Conservation (phyloP, 2,113 vertebrate genomes). For the Lepisosteus oculatus region DNA sequence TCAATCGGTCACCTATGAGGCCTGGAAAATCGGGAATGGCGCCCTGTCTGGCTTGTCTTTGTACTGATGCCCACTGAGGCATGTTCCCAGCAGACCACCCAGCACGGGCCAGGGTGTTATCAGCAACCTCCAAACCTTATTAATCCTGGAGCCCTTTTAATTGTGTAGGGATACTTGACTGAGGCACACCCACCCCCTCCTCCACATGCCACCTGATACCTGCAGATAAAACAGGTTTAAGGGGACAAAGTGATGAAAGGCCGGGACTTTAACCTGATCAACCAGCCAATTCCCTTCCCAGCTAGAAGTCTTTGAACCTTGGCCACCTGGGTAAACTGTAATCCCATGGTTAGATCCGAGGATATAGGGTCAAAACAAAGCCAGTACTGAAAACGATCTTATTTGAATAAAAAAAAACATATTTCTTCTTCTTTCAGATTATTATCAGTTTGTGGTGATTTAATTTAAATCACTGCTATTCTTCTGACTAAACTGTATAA, state of each 20-base stretch:
- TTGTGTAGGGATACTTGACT: conserved; percentile 70
- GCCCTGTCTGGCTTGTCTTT: conserved; percentile 32
- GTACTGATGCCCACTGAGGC: neutral
- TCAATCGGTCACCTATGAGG: neutral
- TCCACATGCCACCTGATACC: conserved; percentile 63
- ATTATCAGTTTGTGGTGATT: too few species aligned
- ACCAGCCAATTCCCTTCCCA: conserved; percentile 42
- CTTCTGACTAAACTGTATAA: too few species aligned
- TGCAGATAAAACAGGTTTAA: conserved; percentile 50
- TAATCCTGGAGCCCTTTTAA: conserved; percentile 58
- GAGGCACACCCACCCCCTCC: conserved; percentile 37
- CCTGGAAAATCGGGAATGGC: conserved; percentile 37
- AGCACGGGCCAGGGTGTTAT: conserved; percentile 39
- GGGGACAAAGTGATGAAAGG: conserved; percentile 44
- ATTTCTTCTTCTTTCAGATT: too few species aligned
- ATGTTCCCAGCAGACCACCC: conserved; percentile 60
- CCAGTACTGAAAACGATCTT: too few species aligned
- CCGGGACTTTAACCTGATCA: conserved; percentile 23
- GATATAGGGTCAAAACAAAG: too few species aligned
- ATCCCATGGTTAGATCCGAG: conserved; percentile 19
- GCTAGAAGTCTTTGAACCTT: conserved; percentile 46
- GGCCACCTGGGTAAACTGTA: conserved; percentile 65
- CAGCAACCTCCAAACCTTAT: conserved; percentile 62
- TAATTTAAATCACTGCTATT: too few species aligned
- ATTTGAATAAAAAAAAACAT: too few species aligned